Base-by-base conservation (phyloP, 2,797 vertebrate genomes). In the Melanotaenia maccullochi region DNA sequence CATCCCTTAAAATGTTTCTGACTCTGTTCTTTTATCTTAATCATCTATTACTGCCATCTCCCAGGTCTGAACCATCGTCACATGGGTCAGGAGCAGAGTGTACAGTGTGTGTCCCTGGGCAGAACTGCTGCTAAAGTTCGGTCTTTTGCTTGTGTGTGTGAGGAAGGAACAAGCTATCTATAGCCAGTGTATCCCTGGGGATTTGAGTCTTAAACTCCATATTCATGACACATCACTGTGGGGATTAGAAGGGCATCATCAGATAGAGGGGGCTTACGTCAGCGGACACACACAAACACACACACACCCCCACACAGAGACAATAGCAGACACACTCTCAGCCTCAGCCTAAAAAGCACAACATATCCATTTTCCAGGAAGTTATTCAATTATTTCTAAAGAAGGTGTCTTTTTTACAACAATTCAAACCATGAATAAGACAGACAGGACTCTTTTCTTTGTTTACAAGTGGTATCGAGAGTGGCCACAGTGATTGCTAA, bases 161-260 rank as follows among this genome's bases (percentile, higher is more conserved):
- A 81, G 73, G 66, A 85, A 83, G 82, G 83, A 85, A 78, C 86
- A 82, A 69, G 87, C 91, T 94, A 94, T 94, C 91, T 95, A 94
- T 94, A 94, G 93, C 92, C 85, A 75, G 87, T 89, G 88, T 91
- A 87, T 93, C 93, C 82, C 79, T 63, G 78, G 93, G 94, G 93
- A 95, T 94, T 95, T 94, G 83, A 91, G 90, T 90, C 91, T 91
- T 95, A 94, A 93, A 93, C 94, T 94, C 93, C 87, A 94, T 94
- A 94, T 95, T 95, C 94, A 95, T 94, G 94, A 95, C 93, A 93
- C 94, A 95, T 95, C 94, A 95, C 93, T 95, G 93, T 89, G 90
- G 89, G 93, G 94, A 95, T 95, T 95, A 95, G 89, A 89, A 91
- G 87, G 90, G 90, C 91, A 89, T 94, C 87, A 88, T 91, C 92